Base-by-base conservation (phyloP, 2,113 vertebrate genomes). In the Symphodus melops region DNA sequence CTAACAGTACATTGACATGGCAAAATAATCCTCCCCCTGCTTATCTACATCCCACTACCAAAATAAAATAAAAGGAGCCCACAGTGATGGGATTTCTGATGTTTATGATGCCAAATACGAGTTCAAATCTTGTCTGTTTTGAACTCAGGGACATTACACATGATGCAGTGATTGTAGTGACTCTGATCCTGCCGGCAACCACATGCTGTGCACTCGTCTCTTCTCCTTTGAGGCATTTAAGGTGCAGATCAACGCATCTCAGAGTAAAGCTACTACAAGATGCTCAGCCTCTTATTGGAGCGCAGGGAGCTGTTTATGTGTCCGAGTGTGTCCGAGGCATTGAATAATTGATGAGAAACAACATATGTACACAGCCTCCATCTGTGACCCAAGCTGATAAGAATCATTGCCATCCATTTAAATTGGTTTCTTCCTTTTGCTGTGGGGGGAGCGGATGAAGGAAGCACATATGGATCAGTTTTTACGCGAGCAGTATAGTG, bases 311-410 rank as follows among this genome's bases (percentile, higher is more conserved):
- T 70, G 77, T 60, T 58, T 10, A 17, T 61, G 66, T 67, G 68
- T 52, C 8, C 5, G 23, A 21, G 12, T 23, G 71, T 52, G 44
- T 71, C 72, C 46, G 5, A 73, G 66, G 2, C 48, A 2, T 12
- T 85, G 81, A 82, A 88, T 87, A 63, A 83, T 91, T 71, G 70
- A 86, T 77, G 69, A 82, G 59, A 33, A 78, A 28, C n/a, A 7
- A 68, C 44, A 46, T 39, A 48, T 49, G 66, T 60, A 37, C 41
- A 21, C 60, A 33, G 62, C 74, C 71, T 81, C 60, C 69, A 75
- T 79, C 73, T 73, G 83, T 73, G 73, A 75, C 82, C 82, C 72
- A 9, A 16, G 62, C 14, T 73, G 78, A 90, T 77, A 67, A 69
- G 59, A 77, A 81, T 81, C 71, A 16, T 49, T 67, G 73, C 58